Evolutionary conservation across 1,140 invertebrate species (phyloP).

Genomic region (Nautilus pompilius): DNA sequence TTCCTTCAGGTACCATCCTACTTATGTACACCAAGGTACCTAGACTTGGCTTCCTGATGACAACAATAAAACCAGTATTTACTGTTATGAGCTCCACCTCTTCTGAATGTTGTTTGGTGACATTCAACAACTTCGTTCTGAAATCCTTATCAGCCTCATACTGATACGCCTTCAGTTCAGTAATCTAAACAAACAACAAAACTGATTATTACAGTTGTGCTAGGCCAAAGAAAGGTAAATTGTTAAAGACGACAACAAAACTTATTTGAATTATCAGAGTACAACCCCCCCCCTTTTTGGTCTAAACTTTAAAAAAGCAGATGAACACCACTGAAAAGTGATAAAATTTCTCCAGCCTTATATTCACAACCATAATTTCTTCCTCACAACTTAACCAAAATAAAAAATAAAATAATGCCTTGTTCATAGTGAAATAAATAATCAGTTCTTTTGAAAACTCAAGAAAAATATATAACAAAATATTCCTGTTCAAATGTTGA

Average conservation of each 20-base stretch:
- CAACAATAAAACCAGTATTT: conserved; percentile 51
- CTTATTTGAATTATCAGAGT: neutral
- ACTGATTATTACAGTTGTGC: neutral
- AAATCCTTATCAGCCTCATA: conserved; percentile 83
- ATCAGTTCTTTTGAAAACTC: neutral
- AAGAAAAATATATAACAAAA: neutral
- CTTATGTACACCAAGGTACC: neutral
- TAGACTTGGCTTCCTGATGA: neutral
- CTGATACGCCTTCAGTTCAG: conserved; percentile 87
- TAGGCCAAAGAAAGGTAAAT: neutral
- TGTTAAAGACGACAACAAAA: neutral
- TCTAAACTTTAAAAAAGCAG: no score
- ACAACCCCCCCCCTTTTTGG: no score
- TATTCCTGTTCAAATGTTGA: neutral
- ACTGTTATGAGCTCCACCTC: conserved; percentile 76
- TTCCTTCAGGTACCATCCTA: neutral
- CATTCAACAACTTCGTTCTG: conserved; percentile 76
- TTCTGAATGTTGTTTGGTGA: conserved; percentile 76
- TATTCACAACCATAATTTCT: no score
- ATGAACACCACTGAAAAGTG: neutral
- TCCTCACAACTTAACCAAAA: no score
- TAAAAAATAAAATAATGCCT: no score
- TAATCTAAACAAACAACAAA: conserved; percentile 67
- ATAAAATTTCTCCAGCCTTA: neutral
- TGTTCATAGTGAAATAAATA: neutral